Evolutionary conservation across 1,140 invertebrate genomes (phyloP), one percentile per base, ranked within the genome.

Genomic region (Eciton burchellii): DNA sequence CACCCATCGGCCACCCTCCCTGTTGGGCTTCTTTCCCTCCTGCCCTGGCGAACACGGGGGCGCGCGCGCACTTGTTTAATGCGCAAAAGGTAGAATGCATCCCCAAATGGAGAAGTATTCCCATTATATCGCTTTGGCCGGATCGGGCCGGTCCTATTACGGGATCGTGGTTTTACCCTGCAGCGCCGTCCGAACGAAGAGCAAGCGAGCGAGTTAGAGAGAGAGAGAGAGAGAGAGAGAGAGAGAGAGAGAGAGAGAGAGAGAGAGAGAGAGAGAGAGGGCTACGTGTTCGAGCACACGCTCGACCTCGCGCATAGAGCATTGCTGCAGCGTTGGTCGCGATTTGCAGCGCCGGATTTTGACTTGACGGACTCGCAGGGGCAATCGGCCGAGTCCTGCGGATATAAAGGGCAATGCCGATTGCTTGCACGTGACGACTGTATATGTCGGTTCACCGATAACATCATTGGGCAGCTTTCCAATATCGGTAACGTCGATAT

Each of bases 51-150:
- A 87, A 84, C 74, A 74, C 84, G 65, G 63, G 85, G 56, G 76
- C 65, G 45, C 19, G 35, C 35, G 85, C 66, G 83, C 68, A 88
- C 87, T 88, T 88, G 87, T 88, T 88, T 88, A 88, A 88, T 73
- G 86, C 73, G 79, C 86, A 85, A 88, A 88, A 85, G 87, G 79
- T 56, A 79, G 77, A 88, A 84, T 84, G 71, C 84, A 82, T 47
- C 47, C 87, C 72, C n/a, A n/a, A n/a, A n/a, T n/a, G 65, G 87
- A 83, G 87, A 88, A 88, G 87, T 88, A 89, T 89, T 89, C 86
- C 84, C 87, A 89, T 89, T 89, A 89, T 89, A 89, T 88, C 57
- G 87, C 84, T 88, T 84, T 84, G 86, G 86, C 66, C 83, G 85
- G 63, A 16, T 35, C 83, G 82, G 71, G 45, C 47, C 59, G 59